Conservation (phyloP, 2,113 vertebrate genomes). For the Burhinus bistriatus region DNA sequence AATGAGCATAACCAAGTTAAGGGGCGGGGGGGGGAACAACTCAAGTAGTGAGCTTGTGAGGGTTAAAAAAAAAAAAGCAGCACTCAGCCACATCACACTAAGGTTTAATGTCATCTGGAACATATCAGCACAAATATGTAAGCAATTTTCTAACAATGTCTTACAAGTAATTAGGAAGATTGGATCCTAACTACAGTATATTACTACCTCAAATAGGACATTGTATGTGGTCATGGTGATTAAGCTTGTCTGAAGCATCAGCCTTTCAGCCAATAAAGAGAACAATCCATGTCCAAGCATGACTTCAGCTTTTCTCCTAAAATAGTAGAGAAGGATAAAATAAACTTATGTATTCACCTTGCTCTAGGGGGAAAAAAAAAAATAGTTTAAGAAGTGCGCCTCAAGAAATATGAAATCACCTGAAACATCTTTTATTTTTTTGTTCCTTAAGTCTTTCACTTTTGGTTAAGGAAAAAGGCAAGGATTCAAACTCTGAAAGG, state of each 20-base stretch:
- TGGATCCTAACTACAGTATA: constrained; percentile 36
- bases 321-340: constrained; percentile 45
- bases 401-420: not conserved
- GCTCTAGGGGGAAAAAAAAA: not conserved
- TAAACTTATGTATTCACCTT: not conserved
- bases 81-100: not conserved
- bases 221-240: constrained; percentile 97
- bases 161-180: constrained; percentile 53
- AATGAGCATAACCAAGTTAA: constrained; percentile 14
- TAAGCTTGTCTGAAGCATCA: constrained; percentile 89
- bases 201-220: constrained; percentile 92
- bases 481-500: not conserved
- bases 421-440: not conserved
- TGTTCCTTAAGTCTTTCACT: not conserved
- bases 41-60: not conserved
- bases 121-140: constrained; percentile 36
- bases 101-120: constrained; percentile 41
- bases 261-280: constrained; percentile 90
- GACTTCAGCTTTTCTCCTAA: constrained; percentile 94
- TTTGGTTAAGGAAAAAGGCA: not conserved
- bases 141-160: constrained; percentile 37
- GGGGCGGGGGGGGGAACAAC: not conserved
- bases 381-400: not conserved
- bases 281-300: constrained; percentile 96
- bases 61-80: not conserved